phyloP scores from a whole-genome alignment of 2,797 vertebrate species.

The Ctenopoma kingsleyae region DNA sequence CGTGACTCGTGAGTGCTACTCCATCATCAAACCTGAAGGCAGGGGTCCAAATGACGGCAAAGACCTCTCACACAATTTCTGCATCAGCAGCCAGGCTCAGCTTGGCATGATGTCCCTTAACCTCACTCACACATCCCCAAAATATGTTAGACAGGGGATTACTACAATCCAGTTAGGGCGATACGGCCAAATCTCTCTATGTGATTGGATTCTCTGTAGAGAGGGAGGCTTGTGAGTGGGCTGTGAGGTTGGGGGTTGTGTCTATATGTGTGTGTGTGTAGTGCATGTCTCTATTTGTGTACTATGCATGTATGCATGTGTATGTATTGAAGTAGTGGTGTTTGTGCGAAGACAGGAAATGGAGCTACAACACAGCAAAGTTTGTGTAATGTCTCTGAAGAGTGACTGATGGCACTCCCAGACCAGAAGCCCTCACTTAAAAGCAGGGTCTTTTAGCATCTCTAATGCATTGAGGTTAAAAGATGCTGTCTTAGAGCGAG shows the following conservation, averaged over 20 bases:
- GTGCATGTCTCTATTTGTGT: conserved; percentile 20
- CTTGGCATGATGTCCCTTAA: conserved; percentile 78
- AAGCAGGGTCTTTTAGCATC: conserved; percentile 71
- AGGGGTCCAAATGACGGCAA: conserved; percentile 69
- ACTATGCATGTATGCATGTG: conserved; percentile 16
- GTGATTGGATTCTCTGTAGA: conserved; percentile 79
- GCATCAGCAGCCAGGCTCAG: conserved; percentile 72
- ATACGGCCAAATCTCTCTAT: conserved; percentile 81
- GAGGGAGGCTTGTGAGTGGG: conserved; percentile 63
- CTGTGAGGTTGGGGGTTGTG: conserved; percentile 42
- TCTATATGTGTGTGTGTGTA: conserved; percentile 35
- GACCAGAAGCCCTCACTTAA: conserved; percentile 69
- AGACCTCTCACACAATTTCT: conserved; percentile 68
- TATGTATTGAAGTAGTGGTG: conserved; percentile 49
- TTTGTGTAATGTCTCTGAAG: conserved; percentile 68
- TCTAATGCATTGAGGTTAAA: conserved; percentile 77
- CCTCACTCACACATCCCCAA: conserved; percentile 79
- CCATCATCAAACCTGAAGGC: conserved; percentile 68
- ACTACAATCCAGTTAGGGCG: conserved; percentile 83
- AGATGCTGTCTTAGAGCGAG: conserved; percentile 65
- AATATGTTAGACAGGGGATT: conserved; percentile 83
- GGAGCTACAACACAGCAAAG: conserved; percentile 49
- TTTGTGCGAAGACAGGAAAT: conserved; percentile 48
- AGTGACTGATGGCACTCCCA: conserved; percentile 63
- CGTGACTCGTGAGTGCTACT: conserved; percentile 48